Base-by-base conservation (phyloP, 2,113 vertebrate species). In the Myodes glareolus region DNA sequence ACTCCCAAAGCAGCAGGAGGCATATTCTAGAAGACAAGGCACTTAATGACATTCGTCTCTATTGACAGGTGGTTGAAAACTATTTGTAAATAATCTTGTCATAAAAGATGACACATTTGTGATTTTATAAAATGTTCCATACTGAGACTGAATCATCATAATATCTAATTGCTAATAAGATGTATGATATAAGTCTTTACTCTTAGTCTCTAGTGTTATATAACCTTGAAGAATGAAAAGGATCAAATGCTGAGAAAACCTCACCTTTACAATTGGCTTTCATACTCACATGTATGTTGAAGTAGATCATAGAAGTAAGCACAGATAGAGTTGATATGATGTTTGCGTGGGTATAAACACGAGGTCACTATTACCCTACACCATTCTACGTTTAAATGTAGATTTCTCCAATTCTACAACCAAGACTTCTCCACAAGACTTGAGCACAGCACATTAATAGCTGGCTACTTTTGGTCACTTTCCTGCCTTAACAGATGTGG, bases 71-170 rank as follows among this genome's bases (percentile, higher is more conserved):
- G 4, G 14, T 70, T 87, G 45, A 68, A 96, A 91, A 25, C 2
- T 33, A 36, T 61, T 91, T 42, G 14, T 31, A 25, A 92, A 90
- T 72, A 89, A 86, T 47, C 25, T 89, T 80, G 2, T 23, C 84
- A 65, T 47, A 95, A 52, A 94, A 76, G 11, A 75, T 50, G 63
- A 84, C 19, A 9, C 21, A 29, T 72, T 63, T 85, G 12, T 88
- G 47, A 27, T 86, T 97, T 70, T 80, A 89, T 89, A 93, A 81
- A 47, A 85, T 86, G 52, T 81, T 89, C 25, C 17, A 72, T 21
- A 90, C 50, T 78, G 11, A 93, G 52, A 61, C 82, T 94, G 23
- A 94, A 68, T 17, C 77, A 77, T 25, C 52, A 78, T 19, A 67
- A 7, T 55, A 93, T 50, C 73, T 39, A 55, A 45, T 50, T 93